Percentiles rank a stretch among this genome's conserved stretches.
Conservation (phyloP, 2,888 invertebrate genomes). For the Leptopilina syphax region DNA sequence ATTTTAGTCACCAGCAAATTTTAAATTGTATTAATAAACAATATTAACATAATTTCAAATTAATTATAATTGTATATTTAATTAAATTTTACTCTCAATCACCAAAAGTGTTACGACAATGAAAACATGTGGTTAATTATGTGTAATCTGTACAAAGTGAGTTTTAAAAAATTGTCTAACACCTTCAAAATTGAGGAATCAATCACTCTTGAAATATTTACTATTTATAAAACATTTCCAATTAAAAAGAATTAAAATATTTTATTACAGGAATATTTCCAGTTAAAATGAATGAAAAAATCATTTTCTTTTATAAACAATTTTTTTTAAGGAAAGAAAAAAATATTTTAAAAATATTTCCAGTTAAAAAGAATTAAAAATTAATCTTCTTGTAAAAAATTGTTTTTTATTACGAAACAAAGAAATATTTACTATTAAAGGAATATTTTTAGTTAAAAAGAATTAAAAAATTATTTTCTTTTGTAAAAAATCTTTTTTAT, state of each 20-base stretch:
- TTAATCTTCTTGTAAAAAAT: neutral
- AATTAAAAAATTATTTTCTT: too few species aligned
- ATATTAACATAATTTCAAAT: neutral
- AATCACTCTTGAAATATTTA: neutral
- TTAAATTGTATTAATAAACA: neutral
- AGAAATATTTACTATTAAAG: neutral
- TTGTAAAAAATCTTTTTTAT: too few species aligned
- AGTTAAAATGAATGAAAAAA: too few species aligned
- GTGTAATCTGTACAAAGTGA: constrained; percentile 39
- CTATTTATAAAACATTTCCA: neutral
- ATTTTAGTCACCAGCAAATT: neutral
- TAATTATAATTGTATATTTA: neutral
- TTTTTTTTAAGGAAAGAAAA: too few species aligned
- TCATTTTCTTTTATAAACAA: too few species aligned
- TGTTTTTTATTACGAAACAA: too few species aligned
- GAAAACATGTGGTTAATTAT: neutral
- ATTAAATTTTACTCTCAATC: constrained; percentile 8
- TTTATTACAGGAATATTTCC: too few species aligned
- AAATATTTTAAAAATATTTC: too few species aligned
- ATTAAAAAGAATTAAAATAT: too few species aligned
- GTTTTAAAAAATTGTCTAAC: constrained; percentile 5
- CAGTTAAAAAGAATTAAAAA: too few species aligned
- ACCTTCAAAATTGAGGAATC: neutral
- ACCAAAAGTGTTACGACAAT: constrained; percentile 23
- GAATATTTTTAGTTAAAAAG: too few species aligned